phyloP scores from a whole-genome alignment of 2,797 vertebrate species.

The Rhodeus uyekii region DNA sequence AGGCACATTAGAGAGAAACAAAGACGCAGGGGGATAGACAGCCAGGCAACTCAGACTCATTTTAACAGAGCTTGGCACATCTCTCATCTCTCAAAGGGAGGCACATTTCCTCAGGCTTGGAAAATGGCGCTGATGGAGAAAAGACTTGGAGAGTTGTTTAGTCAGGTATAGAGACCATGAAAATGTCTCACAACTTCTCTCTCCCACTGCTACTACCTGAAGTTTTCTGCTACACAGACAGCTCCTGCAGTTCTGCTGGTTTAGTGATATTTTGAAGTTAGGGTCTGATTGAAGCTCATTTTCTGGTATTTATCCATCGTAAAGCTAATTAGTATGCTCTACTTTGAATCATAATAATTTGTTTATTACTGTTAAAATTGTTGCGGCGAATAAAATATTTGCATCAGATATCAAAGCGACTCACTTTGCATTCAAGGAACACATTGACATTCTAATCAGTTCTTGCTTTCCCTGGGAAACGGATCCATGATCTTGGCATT shows the following conservation, averaged over 20 bases:
- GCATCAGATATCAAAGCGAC: neutral
- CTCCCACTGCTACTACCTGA: neutral
- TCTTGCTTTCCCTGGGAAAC: too few relatives aligned
- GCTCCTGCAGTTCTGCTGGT: slow-evolving; percentile 22
- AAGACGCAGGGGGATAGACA: slow-evolving; percentile 3
- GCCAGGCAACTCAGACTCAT: slow-evolving; percentile 25
- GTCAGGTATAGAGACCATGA: slow-evolving; percentile 4
- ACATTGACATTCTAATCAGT: too few relatives aligned
- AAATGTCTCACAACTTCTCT: neutral
- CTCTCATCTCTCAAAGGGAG: slow-evolving; percentile 38
- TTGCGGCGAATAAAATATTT: neutral
- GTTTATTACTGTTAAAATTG: neutral
- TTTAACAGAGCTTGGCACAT: slow-evolving; percentile 29
- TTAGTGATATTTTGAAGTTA: neutral
- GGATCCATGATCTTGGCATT: too few relatives aligned
- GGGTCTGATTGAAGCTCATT: neutral
- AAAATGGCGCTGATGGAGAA: slow-evolving; percentile 38
- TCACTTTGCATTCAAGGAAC: too few relatives aligned
- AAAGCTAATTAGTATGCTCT: neutral
- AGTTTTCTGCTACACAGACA: neutral
- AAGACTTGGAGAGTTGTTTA: slow-evolving; percentile 30
- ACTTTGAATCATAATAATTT: too few relatives aligned
- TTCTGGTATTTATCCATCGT: neutral
- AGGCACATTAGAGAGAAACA: slow-evolving; percentile 31
- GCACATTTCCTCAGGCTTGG: slow-evolving; percentile 31